Evolutionary conservation across 2,888 invertebrate genomes (phyloP), one percentile per base, ranked within the genome.

Genomic region (Altica lythri): DNA sequence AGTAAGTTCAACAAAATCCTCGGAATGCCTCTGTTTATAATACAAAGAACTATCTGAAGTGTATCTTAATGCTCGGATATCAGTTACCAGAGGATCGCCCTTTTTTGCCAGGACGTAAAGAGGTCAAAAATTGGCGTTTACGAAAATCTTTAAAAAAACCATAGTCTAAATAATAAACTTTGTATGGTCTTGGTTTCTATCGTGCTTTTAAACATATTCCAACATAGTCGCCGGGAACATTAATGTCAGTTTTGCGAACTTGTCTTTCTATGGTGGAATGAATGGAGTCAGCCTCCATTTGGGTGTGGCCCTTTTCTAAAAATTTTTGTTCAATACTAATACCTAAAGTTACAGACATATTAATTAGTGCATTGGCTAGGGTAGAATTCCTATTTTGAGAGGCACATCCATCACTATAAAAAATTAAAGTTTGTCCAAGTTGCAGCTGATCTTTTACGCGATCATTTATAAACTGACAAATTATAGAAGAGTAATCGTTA

Each of bases 221-320:
- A 22, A 22, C 8, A 8, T 5, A 22, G 22, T 8, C 4, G 22
- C 4, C 22, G 4, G 22, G 22, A 22, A 8, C 4, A 22, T 22
- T 5, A 22, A 8, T 8, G 4, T 22, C 22, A 4, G 8, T 22
- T 4, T 22, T 22, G 4, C 22, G 4, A 8, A 22, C 4, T 4
- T 22, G 4, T 22, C 22, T 22, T 32, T 3, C 8, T 25, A n/a
- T 37, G 9, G 13, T 13, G 4, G 37, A 37, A 37, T 37, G 37
- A 6, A 29, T 43, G 4, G 9, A 27, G 4, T 43, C 43, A 13
- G 14, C 10, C 17, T 43, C 43, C 43, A 43, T 43, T 44, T 58
- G 57, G 27, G 54, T 54, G 37, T 54, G 48, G 5, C 55, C 57
- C 17, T 46, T 46, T 38, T 56, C 48, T 16, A 57, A 38, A 42